Conservation (phyloP, 2,888 invertebrate genomes). For the Stenodera caucasica region DNA sequence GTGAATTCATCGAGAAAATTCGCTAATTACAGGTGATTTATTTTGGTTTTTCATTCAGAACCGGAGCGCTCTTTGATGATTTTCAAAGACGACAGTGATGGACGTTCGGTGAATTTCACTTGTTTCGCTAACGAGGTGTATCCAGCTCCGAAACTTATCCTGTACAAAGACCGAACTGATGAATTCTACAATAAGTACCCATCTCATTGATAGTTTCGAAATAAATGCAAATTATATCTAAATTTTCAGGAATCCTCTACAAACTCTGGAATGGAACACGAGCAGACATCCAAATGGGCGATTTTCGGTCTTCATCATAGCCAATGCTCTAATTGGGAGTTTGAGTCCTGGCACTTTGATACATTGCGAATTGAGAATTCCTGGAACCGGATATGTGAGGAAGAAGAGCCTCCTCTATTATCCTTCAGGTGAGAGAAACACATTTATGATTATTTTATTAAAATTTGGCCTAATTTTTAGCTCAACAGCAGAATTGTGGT, state of each 20-base stretch:
- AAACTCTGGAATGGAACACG: conserved; percentile 51
- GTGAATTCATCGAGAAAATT: conserved; percentile 53
- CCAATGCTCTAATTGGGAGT: conserved; percentile 41
- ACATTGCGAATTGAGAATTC: conserved; percentile 53
- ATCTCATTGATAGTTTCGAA: not conserved
- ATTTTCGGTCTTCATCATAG: conserved; percentile 46
- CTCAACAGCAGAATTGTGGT: conserved; percentile 14
- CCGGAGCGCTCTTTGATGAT: conserved; percentile 48
- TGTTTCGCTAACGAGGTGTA: conserved; percentile 55
- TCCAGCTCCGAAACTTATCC: conserved; percentile 52
- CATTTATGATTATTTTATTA: not conserved
- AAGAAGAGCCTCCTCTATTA: conserved; percentile 52
- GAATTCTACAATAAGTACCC: conserved; percentile 42
- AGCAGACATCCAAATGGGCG: conserved; percentile 45
- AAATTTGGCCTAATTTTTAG: too few species aligned
- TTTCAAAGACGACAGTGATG: conserved; percentile 39
- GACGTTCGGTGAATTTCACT: conserved; percentile 54
- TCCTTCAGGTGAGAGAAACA: conserved; percentile 33
- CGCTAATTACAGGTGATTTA: not conserved
- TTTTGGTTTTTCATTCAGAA: too few species aligned
- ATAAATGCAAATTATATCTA: not conserved
- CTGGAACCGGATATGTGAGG: conserved; percentile 54
- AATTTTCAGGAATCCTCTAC: conserved; percentile 44
- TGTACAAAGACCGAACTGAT: conserved; percentile 49
- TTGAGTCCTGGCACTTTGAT: conserved; percentile 50